Evolutionary conservation across 2,797 vertebrate genomes (phyloP).

Genomic region (Pyrocephalus nanus): DNA sequence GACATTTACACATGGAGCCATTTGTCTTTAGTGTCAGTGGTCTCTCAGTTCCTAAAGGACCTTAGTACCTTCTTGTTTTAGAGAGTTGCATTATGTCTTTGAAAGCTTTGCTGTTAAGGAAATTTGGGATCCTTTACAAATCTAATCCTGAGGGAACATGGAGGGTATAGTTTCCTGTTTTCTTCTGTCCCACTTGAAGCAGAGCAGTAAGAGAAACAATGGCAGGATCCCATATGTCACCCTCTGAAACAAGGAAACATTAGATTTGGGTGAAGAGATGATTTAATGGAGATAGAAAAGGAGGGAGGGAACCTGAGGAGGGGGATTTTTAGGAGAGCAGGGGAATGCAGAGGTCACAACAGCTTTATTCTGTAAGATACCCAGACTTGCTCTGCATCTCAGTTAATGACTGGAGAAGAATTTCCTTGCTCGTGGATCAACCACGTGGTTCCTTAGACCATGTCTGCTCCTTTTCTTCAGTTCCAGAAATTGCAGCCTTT

Average conservation of each 20-base stretch:
- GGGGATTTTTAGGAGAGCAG: background rate
- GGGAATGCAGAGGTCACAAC: background rate
- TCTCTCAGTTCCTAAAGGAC: background rate
- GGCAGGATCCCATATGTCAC: background rate
- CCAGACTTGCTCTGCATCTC: background rate
- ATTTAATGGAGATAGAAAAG: background rate
- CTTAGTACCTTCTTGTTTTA: background rate
- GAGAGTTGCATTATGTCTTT: background rate
- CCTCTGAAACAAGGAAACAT: background rate
- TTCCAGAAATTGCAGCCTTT: background rate
- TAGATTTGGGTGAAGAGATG: background rate
- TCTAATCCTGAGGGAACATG: background rate
- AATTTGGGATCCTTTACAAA: background rate
- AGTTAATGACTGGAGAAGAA: background rate
- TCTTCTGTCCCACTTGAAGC: background rate
- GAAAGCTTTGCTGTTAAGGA: background rate
- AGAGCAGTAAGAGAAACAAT: background rate
- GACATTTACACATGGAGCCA: background rate
- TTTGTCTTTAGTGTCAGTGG: background rate
- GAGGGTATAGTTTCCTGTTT: background rate
- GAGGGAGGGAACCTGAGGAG: background rate
- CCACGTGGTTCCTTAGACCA: background rate
- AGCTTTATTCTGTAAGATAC: background rate
- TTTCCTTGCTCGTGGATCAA: background rate
- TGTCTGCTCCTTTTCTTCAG: background rate